Conservation (phyloP, 2,797 vertebrate species). For the Enteromius anoplus region DNA sequence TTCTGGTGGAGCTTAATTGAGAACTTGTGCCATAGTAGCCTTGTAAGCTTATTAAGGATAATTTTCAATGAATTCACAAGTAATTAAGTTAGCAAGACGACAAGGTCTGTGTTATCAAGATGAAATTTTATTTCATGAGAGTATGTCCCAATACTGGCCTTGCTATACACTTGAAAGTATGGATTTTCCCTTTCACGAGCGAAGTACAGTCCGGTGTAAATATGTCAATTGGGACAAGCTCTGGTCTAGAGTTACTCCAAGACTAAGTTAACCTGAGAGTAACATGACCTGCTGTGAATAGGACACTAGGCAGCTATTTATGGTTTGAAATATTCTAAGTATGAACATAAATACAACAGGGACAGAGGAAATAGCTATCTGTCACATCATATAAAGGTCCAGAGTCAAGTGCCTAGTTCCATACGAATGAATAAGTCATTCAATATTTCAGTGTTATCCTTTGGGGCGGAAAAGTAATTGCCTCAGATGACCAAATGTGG, state of each 20-base stretch:
- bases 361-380: slow-evolving; percentile 50
- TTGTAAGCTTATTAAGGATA: neutral
- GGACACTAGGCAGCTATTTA: slow-evolving; percentile 18
- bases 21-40: neutral
- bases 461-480: slow-evolving; percentile 41
- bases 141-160: neutral
- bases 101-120: neutral
- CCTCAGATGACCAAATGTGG: slow-evolving; percentile 44
- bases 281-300: slow-evolving; percentile 43
- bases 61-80: neutral
- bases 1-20: neutral
- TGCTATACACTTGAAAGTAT: neutral
- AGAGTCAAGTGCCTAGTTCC: slow-evolving; percentile 36
- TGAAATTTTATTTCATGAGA: neutral
- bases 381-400: slow-evolving; percentile 40
- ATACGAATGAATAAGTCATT: slow-evolving; percentile 49
- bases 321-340: slow-evolving; percentile 24
- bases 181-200: neutral
- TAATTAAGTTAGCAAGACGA: neutral
- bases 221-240: slow-evolving; percentile 53
- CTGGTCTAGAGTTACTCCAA: slow-evolving; percentile 20
- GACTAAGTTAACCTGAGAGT: slow-evolving; percentile 39
- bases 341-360: slow-evolving; percentile 37
- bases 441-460: slow-evolving; percentile 27
- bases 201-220: neutral